Percentiles rank a stretch among this genome's conserved stretches.
Evolutionary conservation across 2,888 invertebrate species (phyloP).

Genomic region (Eulithis prunata): DNA sequence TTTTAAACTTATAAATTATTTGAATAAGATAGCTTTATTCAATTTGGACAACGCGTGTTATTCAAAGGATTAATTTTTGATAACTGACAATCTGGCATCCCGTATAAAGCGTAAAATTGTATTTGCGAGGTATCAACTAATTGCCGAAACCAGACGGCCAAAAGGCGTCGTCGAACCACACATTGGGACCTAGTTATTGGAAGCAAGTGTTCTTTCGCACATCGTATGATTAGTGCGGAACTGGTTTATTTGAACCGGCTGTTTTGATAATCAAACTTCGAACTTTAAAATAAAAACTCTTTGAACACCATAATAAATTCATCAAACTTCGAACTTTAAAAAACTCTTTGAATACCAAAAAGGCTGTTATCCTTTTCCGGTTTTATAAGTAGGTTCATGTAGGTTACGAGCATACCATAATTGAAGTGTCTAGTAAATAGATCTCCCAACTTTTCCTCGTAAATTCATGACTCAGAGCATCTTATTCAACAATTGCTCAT

Average conservation of each 20-base stretch:
- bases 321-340: not conserved
- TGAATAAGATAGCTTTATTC: too few species aligned
- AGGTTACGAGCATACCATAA: too few species aligned
- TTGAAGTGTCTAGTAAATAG: not conserved
- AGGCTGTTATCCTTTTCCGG: not conserved
- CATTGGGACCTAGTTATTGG: conserved; percentile 18
- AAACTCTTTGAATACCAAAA: not conserved
- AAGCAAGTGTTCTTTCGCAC: conserved; percentile 23
- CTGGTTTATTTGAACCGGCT: conserved; percentile 18
- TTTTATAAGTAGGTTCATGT: not conserved
- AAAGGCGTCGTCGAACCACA: conserved; percentile 50
- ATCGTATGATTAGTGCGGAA: conserved; percentile 18
- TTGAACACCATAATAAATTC: not conserved
- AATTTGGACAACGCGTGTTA: too few species aligned
- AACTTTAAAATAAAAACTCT: too few species aligned
- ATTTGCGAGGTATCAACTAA: conserved; percentile 43
- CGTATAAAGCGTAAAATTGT: conserved; percentile 21
- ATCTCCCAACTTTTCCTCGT: conserved; percentile 27
- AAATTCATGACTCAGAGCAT: conserved; percentile 64
- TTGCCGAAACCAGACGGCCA: conserved; percentile 69
- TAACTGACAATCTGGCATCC: conserved; percentile 2
- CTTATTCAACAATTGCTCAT: conserved; percentile 71
- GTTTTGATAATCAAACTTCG: conserved; percentile 7
- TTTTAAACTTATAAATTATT: too few species aligned
- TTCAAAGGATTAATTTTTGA: too few species aligned